These are phyloP conservation scores for Patiria pectinifera DNA, from an alignment of 53 echinoderm and acorn worm species.

Conservation along the genomic window DNA sequence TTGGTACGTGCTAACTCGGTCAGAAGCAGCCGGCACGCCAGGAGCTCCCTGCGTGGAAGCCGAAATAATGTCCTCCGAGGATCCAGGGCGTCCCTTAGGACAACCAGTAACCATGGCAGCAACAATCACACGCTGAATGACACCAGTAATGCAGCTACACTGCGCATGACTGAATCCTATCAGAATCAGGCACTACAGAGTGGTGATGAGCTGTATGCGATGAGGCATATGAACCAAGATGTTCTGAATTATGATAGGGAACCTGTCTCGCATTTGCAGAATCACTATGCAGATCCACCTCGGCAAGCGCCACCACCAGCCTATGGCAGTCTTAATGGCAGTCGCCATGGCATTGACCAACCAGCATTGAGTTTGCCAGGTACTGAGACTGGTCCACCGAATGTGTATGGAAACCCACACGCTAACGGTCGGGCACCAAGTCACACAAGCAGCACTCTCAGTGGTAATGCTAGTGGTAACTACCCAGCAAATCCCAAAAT, in stretches of 20 bases:
- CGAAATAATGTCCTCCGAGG: slow-evolving; percentile 61
- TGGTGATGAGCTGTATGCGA: slow-evolving; percentile 70
- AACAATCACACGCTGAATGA: slow-evolving; percentile 17
- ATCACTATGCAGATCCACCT: slow-evolving; percentile 12
- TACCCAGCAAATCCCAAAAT: slow-evolving; percentile 28
- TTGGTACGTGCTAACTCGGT: slow-evolving; percentile 67
- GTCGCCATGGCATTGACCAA: slow-evolving; percentile 31
- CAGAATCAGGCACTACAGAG: slow-evolving; percentile 69
- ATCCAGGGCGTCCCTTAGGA: slow-evolving; percentile 6
- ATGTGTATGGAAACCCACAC: slow-evolving; percentile 21
- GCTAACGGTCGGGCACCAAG: slow-evolving; percentile 52
- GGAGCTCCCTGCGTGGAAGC: slow-evolving; percentile 53
- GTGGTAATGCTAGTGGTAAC: slow-evolving; percentile 40
- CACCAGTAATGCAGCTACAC: slow-evolving; percentile 34
- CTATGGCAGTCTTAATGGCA: background rate
- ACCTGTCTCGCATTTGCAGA: slow-evolving; percentile 38
- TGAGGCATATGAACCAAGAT: slow-evolving; percentile 46
- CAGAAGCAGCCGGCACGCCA: slow-evolving; percentile 74
- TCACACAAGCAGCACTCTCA: slow-evolving; percentile 28
- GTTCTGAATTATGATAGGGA: slow-evolving; percentile 39
- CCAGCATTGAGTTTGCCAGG: slow-evolving; percentile 31
- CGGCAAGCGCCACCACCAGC: background rate
- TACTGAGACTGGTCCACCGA: slow-evolving; percentile 20
- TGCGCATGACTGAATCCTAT: slow-evolving; percentile 63
- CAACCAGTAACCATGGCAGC: slow-evolving; percentile 29